phyloP scores from a whole-genome alignment of 1,140 invertebrate genomes.

The Drosophila elegans region DNA sequence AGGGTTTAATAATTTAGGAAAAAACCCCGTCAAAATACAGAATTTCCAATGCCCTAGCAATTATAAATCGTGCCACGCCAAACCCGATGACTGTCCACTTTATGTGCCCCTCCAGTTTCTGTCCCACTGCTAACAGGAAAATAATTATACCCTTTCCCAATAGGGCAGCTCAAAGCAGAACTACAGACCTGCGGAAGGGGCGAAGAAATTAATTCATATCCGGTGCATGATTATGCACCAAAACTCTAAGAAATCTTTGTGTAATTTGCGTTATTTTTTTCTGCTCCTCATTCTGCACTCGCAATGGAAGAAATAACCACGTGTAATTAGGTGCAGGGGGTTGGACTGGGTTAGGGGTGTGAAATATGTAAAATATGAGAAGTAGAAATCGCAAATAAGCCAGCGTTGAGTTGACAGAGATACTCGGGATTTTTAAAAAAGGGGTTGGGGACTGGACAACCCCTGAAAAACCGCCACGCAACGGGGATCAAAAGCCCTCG shows the following conservation, averaged over 20 bases:
- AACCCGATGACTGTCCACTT: slow-evolving; percentile 35
- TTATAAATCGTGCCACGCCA: background rate
- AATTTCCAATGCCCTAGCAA: background rate
- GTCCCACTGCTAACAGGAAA: slow-evolving; percentile 21
- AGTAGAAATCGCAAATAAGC: slow-evolving; percentile 70
- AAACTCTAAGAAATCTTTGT: slow-evolving; percentile 80
- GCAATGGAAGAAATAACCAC: slow-evolving; percentile 19
- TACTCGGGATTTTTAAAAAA: slow-evolving; percentile 9
- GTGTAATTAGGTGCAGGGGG: slow-evolving; percentile 48
- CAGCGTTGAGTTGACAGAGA: slow-evolving; percentile 56
- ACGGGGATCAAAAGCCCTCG: slow-evolving; percentile 44
- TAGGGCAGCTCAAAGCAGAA: slow-evolving; percentile 23
- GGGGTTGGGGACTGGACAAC: slow-evolving; percentile 55
- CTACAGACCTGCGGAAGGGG: slow-evolving; percentile 4
- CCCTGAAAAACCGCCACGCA: slow-evolving; percentile 56
- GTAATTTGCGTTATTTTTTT: slow-evolving; percentile 67
- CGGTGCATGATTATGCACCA: slow-evolving; percentile 79
- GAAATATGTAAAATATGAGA: slow-evolving; percentile 58
- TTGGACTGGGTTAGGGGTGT: slow-evolving; percentile 28
- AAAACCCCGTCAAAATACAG: background rate
- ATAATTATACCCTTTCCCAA: slow-evolving; percentile 39
- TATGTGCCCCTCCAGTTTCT: background rate
- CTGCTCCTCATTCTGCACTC: slow-evolving; percentile 42
- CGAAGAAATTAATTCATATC: slow-evolving; percentile 79
- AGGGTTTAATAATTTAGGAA: background rate